These are phyloP conservation scores for Gallinago stenura DNA, from an alignment of 2,797 vertebrate genomes.

Conservation along the genomic window DNA sequence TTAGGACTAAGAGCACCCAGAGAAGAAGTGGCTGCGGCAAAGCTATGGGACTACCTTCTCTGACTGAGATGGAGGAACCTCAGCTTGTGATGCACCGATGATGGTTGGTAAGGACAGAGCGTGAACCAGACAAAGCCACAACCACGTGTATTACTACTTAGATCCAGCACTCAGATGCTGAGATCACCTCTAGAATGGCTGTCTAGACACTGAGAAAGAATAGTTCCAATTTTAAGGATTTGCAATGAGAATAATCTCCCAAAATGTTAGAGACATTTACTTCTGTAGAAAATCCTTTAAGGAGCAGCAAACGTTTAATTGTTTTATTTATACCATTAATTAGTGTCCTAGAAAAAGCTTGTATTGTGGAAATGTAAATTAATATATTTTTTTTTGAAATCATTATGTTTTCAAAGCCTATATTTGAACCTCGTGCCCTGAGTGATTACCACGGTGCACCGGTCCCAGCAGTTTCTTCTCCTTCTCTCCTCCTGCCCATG, in stretches of 20 bases:
- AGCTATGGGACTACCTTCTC: neutral
- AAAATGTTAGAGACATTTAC: neutral
- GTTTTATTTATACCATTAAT: neutral
- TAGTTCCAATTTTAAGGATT: neutral
- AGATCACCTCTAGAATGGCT: neutral
- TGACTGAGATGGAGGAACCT: neutral
- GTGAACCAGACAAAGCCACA: neutral
- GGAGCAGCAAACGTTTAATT: neutral
- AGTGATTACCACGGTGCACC: rapidly evolving
- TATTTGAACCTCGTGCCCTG: neutral
- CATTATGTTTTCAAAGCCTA: neutral
- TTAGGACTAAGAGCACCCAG: neutral
- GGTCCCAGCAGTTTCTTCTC: neutral
- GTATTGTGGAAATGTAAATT: neutral
- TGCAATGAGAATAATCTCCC: neutral
- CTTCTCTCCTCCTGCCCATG: neutral
- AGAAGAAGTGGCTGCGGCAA: neutral
- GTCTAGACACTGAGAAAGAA: neutral
- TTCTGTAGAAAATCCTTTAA: neutral
- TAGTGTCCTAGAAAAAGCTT: neutral
- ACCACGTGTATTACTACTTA: neutral
- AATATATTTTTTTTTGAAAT: neutral
- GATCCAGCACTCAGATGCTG: neutral
- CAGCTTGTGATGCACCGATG: neutral
- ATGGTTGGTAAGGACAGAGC: neutral